Conservation (phyloP, 2,113 vertebrate genomes). For the Apodemus sylvaticus region DNA sequence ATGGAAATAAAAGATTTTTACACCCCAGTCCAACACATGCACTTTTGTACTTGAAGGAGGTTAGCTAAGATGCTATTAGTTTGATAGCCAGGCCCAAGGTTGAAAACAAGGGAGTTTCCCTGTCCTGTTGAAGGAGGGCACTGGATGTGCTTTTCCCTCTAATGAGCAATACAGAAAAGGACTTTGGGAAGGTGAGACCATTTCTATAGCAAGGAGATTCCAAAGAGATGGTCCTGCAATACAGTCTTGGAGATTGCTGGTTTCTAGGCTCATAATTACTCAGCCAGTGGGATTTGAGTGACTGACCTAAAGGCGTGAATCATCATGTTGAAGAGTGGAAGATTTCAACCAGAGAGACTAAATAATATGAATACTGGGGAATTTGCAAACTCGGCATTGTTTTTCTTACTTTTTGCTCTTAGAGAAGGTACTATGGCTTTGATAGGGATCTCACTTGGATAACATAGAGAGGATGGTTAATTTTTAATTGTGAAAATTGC, state of each 20-base stretch:
- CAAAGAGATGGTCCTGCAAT: not conserved
- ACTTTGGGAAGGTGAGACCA: slow-evolving; percentile 7
- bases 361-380: not conserved
- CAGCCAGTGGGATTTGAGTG: not conserved
- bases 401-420: not conserved
- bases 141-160: not conserved
- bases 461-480: not conserved
- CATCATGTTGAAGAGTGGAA: not conserved
- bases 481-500: slow-evolving; percentile 15
- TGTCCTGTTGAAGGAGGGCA: not conserved
- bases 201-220: not conserved
- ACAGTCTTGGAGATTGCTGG: not conserved
- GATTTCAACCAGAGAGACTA: not conserved
- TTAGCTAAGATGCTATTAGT: not conserved
- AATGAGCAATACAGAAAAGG: not conserved
- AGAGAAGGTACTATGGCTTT: not conserved
- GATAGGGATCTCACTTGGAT: not conserved
- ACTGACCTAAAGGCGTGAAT: not conserved
- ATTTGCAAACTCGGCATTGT: not conserved
- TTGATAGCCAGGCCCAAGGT: not conserved
- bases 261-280: not conserved
- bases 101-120: not conserved
- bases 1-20: not conserved
- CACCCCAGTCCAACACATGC: not conserved
- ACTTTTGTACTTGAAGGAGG: slow-evolving; percentile 23